Percentiles rank a stretch among this genome's conserved stretches.
Conservation (phyloP, 2,888 invertebrate species). For the Hirtodrosophila trivittata region DNA sequence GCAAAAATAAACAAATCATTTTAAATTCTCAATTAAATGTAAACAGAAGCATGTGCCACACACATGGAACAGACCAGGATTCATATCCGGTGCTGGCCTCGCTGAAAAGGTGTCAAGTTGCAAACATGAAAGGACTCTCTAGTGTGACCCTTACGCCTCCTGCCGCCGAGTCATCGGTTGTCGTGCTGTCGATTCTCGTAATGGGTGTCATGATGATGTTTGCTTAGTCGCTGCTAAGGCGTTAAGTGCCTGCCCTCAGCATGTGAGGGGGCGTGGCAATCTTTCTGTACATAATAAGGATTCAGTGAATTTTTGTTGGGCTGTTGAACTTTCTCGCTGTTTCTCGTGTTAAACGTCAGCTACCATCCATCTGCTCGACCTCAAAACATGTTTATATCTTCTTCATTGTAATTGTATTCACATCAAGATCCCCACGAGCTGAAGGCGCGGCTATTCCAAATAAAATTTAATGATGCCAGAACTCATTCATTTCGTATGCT, state of each 20-base stretch:
- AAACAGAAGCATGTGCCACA: constrained; percentile 38
- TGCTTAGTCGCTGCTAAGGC: constrained; percentile 52
- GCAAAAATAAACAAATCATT: constrained; percentile 77
- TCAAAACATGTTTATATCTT: constrained; percentile 58
- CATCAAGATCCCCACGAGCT: neutral
- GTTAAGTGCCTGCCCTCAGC: constrained; percentile 44
- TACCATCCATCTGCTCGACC: constrained; percentile 51
- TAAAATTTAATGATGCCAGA: constrained; percentile 72
- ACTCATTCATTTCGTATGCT: constrained; percentile 70
- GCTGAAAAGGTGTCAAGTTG: constrained; percentile 73
- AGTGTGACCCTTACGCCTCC: constrained; percentile 52
- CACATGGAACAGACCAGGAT: constrained; percentile 7
- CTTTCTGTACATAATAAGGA: constrained; percentile 9
- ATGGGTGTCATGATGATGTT: constrained; percentile 75
- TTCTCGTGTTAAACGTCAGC: constrained; percentile 47
- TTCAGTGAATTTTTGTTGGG: constrained; percentile 10
- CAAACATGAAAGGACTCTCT: constrained; percentile 58
- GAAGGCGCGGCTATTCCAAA: constrained; percentile 44
- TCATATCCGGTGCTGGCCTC: constrained; percentile 22
- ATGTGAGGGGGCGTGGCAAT: constrained; percentile 13
- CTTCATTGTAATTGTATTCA: constrained; percentile 42
- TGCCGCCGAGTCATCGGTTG: constrained; percentile 7
- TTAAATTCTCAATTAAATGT: constrained; percentile 81
- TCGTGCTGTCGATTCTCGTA: constrained; percentile 50
- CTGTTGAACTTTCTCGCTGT: constrained; percentile 8